Conservation (phyloP, 2,888 invertebrate species). For the Malthinus seriepunctatus region DNA sequence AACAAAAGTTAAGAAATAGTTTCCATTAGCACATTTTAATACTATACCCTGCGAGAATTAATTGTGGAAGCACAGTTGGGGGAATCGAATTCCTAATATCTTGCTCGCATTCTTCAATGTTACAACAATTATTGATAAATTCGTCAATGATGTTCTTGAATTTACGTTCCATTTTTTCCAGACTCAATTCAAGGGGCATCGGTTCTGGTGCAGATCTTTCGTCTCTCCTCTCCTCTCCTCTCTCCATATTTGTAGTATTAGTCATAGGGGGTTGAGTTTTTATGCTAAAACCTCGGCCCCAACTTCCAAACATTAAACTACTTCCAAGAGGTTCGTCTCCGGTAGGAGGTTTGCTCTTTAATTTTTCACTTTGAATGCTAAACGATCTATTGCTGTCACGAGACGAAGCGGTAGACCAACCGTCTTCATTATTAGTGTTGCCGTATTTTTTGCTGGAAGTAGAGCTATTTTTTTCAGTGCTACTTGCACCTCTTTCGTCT, state of each 20-base stretch:
- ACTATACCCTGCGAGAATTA: slow-evolving; percentile 45
- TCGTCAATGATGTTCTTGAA: slow-evolving; percentile 49
- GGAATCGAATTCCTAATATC: slow-evolving; percentile 46
- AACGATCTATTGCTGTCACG: slow-evolving; percentile 46
- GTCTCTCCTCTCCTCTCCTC: slow-evolving; percentile 47
- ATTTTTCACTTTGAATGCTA: slow-evolving; percentile 57
- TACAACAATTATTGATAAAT: slow-evolving; percentile 46
- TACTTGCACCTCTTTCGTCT: slow-evolving; percentile 61
- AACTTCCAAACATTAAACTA: slow-evolving; percentile 48
- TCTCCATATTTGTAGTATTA: no score
- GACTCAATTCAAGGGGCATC: slow-evolving; percentile 21
- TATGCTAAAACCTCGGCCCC: slow-evolving; percentile 51
- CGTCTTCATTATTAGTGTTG: slow-evolving; percentile 47
- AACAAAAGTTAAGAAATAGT: neutral
- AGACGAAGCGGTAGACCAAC: slow-evolving; percentile 46
- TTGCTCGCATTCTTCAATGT: slow-evolving; percentile 43
- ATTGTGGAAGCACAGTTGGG: slow-evolving; percentile 35
- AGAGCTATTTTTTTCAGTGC: slow-evolving; percentile 38
- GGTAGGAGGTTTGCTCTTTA: slow-evolving; percentile 55
- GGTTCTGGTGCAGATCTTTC: slow-evolving; percentile 7
- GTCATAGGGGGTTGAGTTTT: no score
- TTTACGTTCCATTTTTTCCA: slow-evolving; percentile 43
- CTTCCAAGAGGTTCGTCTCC: slow-evolving; percentile 56
- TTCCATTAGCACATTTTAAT: neutral
- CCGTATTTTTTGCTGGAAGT: slow-evolving; percentile 45